Conservation (phyloP, 2,888 invertebrate genomes). For the Ischnura elegans region DNA sequence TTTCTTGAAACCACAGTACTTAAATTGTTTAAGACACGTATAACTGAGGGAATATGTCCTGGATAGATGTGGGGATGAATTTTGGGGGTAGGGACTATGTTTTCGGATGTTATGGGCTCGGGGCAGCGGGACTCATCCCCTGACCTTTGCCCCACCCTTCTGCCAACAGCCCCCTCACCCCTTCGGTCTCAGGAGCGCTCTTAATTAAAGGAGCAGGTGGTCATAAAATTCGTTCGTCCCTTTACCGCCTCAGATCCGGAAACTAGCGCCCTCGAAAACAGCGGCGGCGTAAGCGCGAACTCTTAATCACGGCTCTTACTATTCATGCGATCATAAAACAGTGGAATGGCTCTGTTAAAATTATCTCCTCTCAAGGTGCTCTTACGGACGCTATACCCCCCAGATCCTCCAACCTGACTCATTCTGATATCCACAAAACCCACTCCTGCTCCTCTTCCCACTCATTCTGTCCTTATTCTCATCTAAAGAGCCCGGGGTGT, state of each 20-base stretch:
- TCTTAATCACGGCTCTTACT: constrained; percentile 50
- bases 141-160: background rate
- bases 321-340: constrained; percentile 59
- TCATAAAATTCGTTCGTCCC: constrained; percentile 48
- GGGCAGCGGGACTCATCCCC: background rate
- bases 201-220: constrained; percentile 61
- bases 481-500: background rate
- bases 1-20: background rate
- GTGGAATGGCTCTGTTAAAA: constrained; percentile 48
- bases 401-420: background rate
- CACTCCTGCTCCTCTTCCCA: background rate
- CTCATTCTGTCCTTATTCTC: background rate
- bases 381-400: background rate
- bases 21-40: background rate
- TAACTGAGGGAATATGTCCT: background rate
- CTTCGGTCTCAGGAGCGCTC: constrained; percentile 34
- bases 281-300: constrained; percentile 28
- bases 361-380: constrained; percentile 38
- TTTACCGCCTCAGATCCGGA: constrained; percentile 7
- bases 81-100: no score
- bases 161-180: background rate
- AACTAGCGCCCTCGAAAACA: constrained; percentile 3
- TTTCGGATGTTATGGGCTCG: background rate
- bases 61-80: background rate
- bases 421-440: background rate